Evolutionary conservation across 2,797 vertebrate genomes (phyloP).

Genomic region (Podarcis siculus): DNA sequence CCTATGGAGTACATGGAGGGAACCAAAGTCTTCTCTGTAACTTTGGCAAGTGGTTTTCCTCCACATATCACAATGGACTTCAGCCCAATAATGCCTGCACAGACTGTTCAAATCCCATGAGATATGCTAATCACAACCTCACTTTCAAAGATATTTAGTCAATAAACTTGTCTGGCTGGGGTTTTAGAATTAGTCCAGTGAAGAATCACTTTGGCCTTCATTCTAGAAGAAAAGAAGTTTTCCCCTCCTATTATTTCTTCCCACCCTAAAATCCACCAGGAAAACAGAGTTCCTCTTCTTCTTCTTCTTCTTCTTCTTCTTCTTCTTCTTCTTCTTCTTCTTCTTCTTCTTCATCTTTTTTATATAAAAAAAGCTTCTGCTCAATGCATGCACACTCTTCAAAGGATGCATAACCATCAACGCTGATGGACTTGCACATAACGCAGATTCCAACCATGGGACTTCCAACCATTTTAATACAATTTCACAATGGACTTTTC

Average conservation of each 20-base stretch:
- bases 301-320: too few relatives aligned
- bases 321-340: too few relatives aligned
- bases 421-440: constrained; percentile 6
- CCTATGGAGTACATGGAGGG: too few relatives aligned
- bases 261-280: not conserved
- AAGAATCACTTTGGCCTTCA: not conserved
- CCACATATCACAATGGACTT: not conserved
- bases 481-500: constrained; percentile 34
- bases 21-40: not conserved
- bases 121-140: not conserved
- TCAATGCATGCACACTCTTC: constrained; percentile 3
- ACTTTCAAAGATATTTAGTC: not conserved
- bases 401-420: constrained; percentile 28
- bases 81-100: not conserved
- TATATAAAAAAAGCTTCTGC: not conserved
- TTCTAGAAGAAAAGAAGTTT: not conserved
- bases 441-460: not conserved
- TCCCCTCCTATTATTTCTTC: not conserved
- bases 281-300: constrained; percentile 9
- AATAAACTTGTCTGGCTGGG: not conserved
- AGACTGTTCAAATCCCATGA: not conserved
- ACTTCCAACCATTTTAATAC: constrained; percentile 45
- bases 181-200: not conserved
- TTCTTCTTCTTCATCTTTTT: too few relatives aligned
- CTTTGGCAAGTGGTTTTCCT: not conserved